These are phyloP conservation scores for Poecilia latipinna DNA, from an alignment of 2,113 vertebrate genomes.

Conservation along the genomic window DNA sequence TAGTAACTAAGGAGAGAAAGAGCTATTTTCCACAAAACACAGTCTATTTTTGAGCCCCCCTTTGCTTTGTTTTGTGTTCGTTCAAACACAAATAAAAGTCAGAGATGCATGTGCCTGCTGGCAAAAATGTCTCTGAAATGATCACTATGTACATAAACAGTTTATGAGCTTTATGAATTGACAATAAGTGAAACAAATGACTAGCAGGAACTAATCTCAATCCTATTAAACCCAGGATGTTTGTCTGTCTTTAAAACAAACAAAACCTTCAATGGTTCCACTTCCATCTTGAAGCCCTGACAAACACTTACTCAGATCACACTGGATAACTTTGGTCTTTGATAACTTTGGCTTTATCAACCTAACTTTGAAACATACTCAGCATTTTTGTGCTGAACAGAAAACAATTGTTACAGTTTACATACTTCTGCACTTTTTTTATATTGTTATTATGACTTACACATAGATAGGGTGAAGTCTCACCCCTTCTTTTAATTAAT, in stretches of 20 bases:
- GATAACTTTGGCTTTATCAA: neutral
- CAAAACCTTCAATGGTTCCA: constrained; percentile 20
- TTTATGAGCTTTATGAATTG: neutral
- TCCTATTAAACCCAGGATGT: constrained; percentile 7
- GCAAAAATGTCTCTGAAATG: neutral
- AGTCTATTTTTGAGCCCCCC: constrained; percentile 32
- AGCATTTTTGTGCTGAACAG: constrained; percentile 10
- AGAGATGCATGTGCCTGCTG: constrained; percentile 5
- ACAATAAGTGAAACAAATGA: constrained; percentile 1
- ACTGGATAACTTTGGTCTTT: constrained; percentile 9
- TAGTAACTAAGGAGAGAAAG: constrained; percentile 46
- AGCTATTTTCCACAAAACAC: constrained; percentile 29
- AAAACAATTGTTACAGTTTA: constrained; percentile 8
- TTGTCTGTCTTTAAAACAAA: constrained; percentile 34
- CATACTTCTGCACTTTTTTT: constrained; percentile 2
- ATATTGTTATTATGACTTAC: constrained; percentile 2
- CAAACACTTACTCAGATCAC: constrained; percentile 38
- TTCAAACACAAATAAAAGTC: constrained; percentile 22
- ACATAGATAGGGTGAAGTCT: neutral
- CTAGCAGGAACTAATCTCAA: neutral
- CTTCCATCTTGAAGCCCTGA: constrained; percentile 14
- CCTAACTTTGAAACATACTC: constrained; percentile 21
- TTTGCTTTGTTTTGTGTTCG: constrained; percentile 3
- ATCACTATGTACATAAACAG: neutral
- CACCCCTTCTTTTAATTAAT: no score